Evolutionary conservation across 1,140 invertebrate species (phyloP).

Genomic region (Caenorhabditis brenneri): DNA sequence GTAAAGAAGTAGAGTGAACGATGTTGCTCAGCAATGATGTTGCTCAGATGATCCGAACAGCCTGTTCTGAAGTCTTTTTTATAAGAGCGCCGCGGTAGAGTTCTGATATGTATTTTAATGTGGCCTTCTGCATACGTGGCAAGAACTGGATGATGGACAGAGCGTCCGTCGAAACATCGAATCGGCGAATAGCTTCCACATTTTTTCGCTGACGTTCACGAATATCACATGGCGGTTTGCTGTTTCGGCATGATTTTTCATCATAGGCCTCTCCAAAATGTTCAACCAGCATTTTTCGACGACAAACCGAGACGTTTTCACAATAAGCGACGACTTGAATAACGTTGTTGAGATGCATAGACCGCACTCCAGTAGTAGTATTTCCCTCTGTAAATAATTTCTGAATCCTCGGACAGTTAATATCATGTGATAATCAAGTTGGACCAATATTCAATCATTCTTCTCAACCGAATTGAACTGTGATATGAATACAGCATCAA

Average conservation of each 20-base stretch:
- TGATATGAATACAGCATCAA: constrained; percentile 56
- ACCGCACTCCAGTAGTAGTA: constrained; percentile 49
- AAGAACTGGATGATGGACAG: constrained; percentile 46
- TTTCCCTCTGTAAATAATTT: constrained; percentile 49
- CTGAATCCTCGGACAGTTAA: too few relatives aligned
- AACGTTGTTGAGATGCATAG: constrained; percentile 59
- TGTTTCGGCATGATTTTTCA: constrained; percentile 48
- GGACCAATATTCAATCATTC: constrained; percentile 56
- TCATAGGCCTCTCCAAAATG: constrained; percentile 64
- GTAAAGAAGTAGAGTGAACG: too few relatives aligned
- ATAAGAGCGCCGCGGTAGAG: constrained; percentile 48
- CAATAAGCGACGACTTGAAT: constrained; percentile 59
- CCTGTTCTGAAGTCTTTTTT: constrained; percentile 54
- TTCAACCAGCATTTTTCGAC: constrained; percentile 62
- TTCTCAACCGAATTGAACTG: constrained; percentile 51
- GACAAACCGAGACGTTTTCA: constrained; percentile 60
- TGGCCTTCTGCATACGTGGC: constrained; percentile 46
- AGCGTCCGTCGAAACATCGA: constrained; percentile 53
- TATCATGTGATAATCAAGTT: too few relatives aligned
- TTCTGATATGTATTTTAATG: constrained; percentile 54
- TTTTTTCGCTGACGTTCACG: constrained; percentile 45
- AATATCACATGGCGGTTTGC: constrained; percentile 46
- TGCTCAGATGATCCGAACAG: constrained; percentile 9
- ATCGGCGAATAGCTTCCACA: constrained; percentile 48
- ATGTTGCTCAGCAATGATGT: too few relatives aligned